A percentile compares a stretch with the other conserved stretches of the same genome.
These are phyloP conservation scores for Kryphioiulus occultus DNA, from an alignment of 2,888 invertebrate species.

Conservation along the genomic window DNA sequence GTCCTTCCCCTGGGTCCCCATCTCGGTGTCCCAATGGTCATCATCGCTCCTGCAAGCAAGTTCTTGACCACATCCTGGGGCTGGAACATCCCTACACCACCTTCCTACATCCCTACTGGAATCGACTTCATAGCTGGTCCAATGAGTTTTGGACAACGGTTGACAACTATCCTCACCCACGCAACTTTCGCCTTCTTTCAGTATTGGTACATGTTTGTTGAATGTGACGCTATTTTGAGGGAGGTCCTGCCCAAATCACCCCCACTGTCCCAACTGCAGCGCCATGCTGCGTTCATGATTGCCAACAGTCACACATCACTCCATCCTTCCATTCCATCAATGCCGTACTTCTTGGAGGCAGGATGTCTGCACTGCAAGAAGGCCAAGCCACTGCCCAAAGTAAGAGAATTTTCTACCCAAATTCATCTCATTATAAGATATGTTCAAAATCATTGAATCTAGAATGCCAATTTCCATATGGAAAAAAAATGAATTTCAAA, in stretches of 20 bases:
- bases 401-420: slow-evolving; percentile 59
- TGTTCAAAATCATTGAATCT: too few species aligned
- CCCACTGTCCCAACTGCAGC: slow-evolving; percentile 72
- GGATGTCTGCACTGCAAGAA: slow-evolving; percentile 80
- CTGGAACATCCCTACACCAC: slow-evolving; percentile 29
- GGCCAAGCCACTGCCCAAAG: slow-evolving; percentile 73
- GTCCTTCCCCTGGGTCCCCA: not conserved
- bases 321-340: slow-evolving; percentile 77
- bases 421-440: too few species aligned
- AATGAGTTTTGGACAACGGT: not conserved
- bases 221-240: not conserved
- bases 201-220: not conserved
- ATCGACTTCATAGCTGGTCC: not conserved
- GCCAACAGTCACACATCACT: slow-evolving; percentile 82
- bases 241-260: not conserved
- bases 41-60: not conserved
- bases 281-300: slow-evolving; percentile 79
- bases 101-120: slow-evolving; percentile 33
- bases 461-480: too few species aligned
- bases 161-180: too few species aligned
- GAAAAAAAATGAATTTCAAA: too few species aligned
- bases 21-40: slow-evolving; percentile 27
- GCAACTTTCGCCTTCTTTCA: too few species aligned
- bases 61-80: not conserved
- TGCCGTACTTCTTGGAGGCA: slow-evolving; percentile 84